A percentile compares a stretch with the other conserved stretches of the same genome.
These are phyloP conservation scores for Micromys minutus DNA, from an alignment of 2,113 vertebrate species.

Conservation along the genomic window DNA sequence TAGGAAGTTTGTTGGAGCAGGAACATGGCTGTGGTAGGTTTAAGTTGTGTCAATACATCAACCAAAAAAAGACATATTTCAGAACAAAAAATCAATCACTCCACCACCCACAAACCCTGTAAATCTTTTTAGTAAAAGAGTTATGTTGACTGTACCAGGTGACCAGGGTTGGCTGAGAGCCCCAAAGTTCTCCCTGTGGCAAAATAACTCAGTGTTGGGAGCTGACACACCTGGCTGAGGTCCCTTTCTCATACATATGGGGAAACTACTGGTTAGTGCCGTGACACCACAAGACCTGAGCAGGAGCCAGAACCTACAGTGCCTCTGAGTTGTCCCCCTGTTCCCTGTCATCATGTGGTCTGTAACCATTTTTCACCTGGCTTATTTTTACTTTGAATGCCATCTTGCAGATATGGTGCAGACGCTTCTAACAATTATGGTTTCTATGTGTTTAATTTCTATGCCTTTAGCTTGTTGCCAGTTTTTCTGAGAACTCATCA, in stretches of 20 bases:
- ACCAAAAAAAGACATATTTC: not conserved
- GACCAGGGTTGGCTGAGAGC: not conserved
- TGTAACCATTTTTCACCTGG: not conserved
- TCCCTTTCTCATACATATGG: not conserved
- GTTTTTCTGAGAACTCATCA: not conserved
- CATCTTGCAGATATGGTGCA: not conserved
- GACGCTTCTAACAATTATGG: not conserved
- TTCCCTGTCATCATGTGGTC: fast-evolving
- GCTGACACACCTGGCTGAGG: not conserved
- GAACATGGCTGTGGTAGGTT: not conserved
- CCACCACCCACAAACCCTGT: not conserved
- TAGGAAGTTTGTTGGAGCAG: not conserved
- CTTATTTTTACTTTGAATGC: fast-evolving
- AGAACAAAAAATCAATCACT: not conserved
- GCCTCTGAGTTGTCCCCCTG: fast-evolving
- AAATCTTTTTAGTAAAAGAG: not conserved
- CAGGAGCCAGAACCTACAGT: fast-evolving
- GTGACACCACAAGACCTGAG: not conserved
- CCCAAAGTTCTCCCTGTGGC: too few relatives aligned
- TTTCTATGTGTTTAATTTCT: not conserved
- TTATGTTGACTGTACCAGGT: not conserved
- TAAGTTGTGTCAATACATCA: not conserved
- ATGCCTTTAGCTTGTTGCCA: not conserved
- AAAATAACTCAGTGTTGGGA: fast-evolving
- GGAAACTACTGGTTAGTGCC: not conserved